Evolutionary conservation across 1,140 invertebrate genomes (phyloP).

Genomic region (Pristionchus pacificus): DNA sequence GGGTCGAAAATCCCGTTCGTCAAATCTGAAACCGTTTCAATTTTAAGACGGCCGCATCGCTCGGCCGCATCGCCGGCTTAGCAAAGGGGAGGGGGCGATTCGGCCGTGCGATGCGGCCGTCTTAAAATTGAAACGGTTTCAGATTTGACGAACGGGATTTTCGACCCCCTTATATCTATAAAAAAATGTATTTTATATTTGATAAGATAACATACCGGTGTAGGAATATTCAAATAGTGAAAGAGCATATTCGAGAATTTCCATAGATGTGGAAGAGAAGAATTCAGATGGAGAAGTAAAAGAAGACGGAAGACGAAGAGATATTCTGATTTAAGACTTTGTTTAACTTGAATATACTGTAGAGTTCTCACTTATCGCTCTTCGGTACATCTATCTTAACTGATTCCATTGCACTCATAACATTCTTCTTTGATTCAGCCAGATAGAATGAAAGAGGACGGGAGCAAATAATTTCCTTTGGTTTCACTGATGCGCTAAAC

Average conservation of each 20-base stretch:
- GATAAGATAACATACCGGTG: too few species aligned
- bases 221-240: not conserved
- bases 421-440: not conserved
- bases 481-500: not conserved
- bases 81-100: too few species aligned
- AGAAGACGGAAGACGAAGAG: not conserved
- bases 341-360: not conserved
- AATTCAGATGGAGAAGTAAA: not conserved
- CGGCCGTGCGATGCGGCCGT: too few species aligned
- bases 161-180: too few species aligned
- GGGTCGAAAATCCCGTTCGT: too few species aligned
- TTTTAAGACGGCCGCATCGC: too few species aligned
- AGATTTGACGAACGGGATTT: too few species aligned
- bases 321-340: not conserved
- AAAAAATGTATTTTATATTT: too few species aligned
- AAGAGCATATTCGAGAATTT: not conserved
- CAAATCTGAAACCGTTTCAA: too few species aligned
- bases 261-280: not conserved
- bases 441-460: not conserved
- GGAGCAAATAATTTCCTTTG: not conserved
- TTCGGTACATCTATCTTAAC: not conserved
- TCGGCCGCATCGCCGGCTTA: too few species aligned
- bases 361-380: not conserved
- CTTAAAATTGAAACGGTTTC: too few species aligned
- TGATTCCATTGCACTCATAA: not conserved